These are phyloP conservation scores for Condylura cristata DNA, from an alignment of 2,113 vertebrate species.

Conservation along the genomic window DNA sequence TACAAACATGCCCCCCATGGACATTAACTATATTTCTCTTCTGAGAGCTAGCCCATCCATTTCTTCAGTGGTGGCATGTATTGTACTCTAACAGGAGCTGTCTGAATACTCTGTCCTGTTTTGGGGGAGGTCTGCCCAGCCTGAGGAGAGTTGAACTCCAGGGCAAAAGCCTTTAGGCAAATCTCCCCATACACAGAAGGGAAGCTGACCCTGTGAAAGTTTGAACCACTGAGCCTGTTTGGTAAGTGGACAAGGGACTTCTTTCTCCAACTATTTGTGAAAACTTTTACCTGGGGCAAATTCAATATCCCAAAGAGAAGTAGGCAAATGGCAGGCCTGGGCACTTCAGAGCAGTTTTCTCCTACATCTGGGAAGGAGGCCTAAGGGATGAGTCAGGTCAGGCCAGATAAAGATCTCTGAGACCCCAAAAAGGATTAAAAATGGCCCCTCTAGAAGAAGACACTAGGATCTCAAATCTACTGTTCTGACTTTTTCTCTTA, in stretches of 20 bases:
- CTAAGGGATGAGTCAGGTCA: neutral
- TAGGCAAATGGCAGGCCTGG: neutral
- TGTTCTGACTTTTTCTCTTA: neutral
- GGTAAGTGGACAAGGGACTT: conserved; percentile 52
- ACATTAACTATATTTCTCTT: neutral
- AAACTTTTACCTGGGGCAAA: conserved; percentile 65
- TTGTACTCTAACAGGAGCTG: neutral
- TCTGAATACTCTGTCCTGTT: neutral
- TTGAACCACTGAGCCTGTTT: conserved; percentile 41
- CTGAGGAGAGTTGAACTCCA: conserved; percentile 60
- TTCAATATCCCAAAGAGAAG: conserved; percentile 35
- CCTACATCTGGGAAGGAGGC: neutral
- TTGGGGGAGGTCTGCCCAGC: neutral
- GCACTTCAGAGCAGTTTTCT: neutral
- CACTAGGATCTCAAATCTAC: neutral
- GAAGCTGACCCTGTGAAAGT: neutral
- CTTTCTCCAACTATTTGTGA: conserved; percentile 44
- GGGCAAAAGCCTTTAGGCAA: conserved; percentile 68
- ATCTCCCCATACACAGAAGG: neutral
- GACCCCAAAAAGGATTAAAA: neutral
- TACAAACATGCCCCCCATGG: neutral
- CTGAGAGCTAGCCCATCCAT: neutral
- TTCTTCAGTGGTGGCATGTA: neutral
- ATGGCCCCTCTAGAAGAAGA: neutral
- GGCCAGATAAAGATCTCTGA: neutral